Conservation (phyloP, 2,888 invertebrate species). For the Pollenia labialis region DNA sequence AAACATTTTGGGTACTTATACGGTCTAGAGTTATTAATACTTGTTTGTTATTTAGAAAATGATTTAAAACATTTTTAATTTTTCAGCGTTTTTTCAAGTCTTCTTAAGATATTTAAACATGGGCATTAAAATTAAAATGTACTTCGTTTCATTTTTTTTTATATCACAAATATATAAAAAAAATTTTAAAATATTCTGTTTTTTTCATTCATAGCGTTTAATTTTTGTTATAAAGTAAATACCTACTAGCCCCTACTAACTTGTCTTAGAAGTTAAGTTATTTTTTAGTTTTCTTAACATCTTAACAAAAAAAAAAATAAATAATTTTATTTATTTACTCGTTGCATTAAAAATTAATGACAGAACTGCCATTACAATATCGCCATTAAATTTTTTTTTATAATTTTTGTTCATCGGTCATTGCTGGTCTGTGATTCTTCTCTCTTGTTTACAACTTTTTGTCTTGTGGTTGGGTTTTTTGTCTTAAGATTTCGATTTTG, state of each 20-base stretch:
- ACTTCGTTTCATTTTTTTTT: not conserved
- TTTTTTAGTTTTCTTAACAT: conserved; percentile 5
- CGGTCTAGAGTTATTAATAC: conserved; percentile 44
- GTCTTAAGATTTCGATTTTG: conserved; percentile 21
- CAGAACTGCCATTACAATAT: conserved; percentile 57
- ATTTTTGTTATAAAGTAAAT: conserved; percentile 44
- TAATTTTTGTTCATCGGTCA: conserved; percentile 5
- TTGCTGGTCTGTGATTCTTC: not conserved
- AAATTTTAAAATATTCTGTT: conserved; percentile 18
- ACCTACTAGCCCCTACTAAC: conserved; percentile 21
- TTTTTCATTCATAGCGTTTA: conserved; percentile 41
- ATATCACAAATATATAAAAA: conserved; percentile 5
- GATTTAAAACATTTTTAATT: conserved; percentile 46
- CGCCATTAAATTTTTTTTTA: conserved; percentile 36
- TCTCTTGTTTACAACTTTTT: not conserved
- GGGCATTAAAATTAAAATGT: conserved; percentile 41
- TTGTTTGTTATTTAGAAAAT: conserved; percentile 59
- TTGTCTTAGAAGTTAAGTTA: conserved; percentile 32
- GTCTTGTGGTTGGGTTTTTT: conserved; percentile 4
- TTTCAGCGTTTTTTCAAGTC: not conserved
- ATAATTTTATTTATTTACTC: conserved; percentile 53
- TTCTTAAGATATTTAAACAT: conserved; percentile 36
- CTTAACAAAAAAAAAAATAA: conserved; percentile 2
- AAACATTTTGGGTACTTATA: conserved; percentile 41
- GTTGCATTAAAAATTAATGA: conserved; percentile 54